A percentile compares a stretch with the other conserved stretches of the same genome.
These are phyloP conservation scores for Nothobranchius furzeri DNA, from an alignment of 2,113 vertebrate species.

Conservation along the genomic window DNA sequence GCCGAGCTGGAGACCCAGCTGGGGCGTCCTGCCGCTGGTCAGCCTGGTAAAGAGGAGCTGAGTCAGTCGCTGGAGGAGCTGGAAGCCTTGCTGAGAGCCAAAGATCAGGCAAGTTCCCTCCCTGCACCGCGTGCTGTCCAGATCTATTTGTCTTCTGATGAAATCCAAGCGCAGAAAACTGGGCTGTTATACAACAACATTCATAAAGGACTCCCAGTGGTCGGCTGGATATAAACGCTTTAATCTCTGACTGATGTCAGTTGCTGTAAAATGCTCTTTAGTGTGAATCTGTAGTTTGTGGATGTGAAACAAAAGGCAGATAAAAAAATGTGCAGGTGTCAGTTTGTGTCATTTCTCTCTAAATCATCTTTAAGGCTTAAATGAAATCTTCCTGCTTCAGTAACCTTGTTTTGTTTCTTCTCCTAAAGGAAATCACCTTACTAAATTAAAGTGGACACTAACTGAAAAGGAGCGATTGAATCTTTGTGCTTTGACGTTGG, in stretches of 20 bases:
- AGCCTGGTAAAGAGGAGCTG: conserved; percentile 79
- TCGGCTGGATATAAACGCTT: neutral
- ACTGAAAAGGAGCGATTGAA: neutral
- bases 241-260: conserved; percentile 8
- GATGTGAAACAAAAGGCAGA: neutral
- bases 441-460: neutral
- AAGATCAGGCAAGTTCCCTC: conserved; percentile 84
- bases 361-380: conserved; percentile 9
- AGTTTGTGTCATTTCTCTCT: neutral
- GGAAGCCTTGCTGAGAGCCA: conserved; percentile 86
- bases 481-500: conserved; percentile 1
- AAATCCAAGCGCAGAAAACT: conserved; percentile 1
- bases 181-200: conserved; percentile 1
- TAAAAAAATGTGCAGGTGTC: conserved; percentile 3
- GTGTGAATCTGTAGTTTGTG: too few species aligned
- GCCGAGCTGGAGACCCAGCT: conserved; percentile 88
- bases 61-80: conserved; percentile 85
- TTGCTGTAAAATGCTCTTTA: too few species aligned
- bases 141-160: conserved; percentile 1
- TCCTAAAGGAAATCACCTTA: conserved; percentile 8
- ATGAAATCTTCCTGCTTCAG: conserved; percentile 21
- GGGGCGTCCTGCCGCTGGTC: conserved; percentile 61
- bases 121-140: conserved; percentile 1
- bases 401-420: conserved; percentile 8
- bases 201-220: neutral